Evolutionary conservation across 2,113 vertebrate genomes (phyloP).

Genomic region (Chloroceryle aenea): DNA sequence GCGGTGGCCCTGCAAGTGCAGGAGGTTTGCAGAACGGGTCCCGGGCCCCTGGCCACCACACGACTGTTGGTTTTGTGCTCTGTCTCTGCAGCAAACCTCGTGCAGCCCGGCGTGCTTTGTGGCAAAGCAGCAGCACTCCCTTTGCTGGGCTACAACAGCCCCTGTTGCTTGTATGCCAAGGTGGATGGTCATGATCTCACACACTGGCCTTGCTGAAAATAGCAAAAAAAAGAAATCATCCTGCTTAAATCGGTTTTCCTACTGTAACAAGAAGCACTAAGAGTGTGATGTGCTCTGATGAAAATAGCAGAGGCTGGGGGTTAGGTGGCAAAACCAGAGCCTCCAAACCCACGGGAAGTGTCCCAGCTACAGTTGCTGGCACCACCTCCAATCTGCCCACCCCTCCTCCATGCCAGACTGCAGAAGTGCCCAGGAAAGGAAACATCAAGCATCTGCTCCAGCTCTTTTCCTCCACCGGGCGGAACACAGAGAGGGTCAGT

Average conservation of each 20-base stretch:
- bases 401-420: not conserved
- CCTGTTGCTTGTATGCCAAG: accelerated
- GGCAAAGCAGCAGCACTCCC: not conserved
- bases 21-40: not conserved
- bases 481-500: accelerated
- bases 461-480: not conserved
- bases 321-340: not conserved
- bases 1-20: not conserved
- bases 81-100: not conserved
- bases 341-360: not conserved
- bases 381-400: accelerated
- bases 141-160: not conserved
- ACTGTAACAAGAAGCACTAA: not conserved
- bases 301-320: not conserved
- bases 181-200: not conserved
- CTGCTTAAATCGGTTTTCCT: not conserved
- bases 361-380: not conserved
- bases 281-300: not conserved
- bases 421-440: not conserved
- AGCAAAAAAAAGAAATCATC: not conserved
- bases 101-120: accelerated
- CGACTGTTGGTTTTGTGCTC: not conserved
- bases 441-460: accelerated
- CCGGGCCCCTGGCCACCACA: accelerated
- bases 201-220: not conserved